Conservation (phyloP, 2,113 vertebrate genomes). For the human (Homo sapiens) region GRCh38 chr14:33376501-33377000, state of each 20-base stretch:
- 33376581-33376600: not conserved
- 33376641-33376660: rapidly evolving
- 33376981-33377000: not conserved
- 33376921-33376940: not conserved
- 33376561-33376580: not conserved
- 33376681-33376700: not conserved
- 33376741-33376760: not conserved
- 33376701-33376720: not conserved
- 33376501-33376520: not conserved
- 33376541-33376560: not conserved
- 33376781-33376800: not conserved
- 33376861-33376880: not conserved
- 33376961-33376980: not conserved
- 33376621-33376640: not conserved
- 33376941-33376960: not conserved
- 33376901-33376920: not conserved
- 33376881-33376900: not conserved
- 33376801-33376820: not conserved
- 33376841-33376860: not conserved
- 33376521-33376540: not conserved
- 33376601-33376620: not conserved
- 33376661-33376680: not conserved
- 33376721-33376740: not conserved
- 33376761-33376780: not conserved
- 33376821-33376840: not conserved